A percentile compares a stretch with the other conserved stretches of the same genome.
These are phyloP conservation scores for Echiichthys vipera DNA, from an alignment of 2,797 vertebrate genomes.

Conservation along the genomic window DNA sequence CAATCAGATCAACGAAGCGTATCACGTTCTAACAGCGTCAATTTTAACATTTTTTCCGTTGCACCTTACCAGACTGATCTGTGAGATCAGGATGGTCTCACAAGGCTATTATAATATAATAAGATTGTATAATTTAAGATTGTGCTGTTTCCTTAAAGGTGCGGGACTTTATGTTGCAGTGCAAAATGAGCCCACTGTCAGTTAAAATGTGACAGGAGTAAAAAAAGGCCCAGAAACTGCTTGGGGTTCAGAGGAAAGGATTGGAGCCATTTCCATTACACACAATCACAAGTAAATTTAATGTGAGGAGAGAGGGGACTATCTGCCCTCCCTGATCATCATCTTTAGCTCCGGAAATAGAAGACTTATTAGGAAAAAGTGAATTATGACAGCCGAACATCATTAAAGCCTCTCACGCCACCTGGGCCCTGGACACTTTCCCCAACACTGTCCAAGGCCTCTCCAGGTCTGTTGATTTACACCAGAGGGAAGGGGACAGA, in stretches of 20 bases:
- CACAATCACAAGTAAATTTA: conserved; percentile 12
- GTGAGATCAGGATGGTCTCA: too few species aligned
- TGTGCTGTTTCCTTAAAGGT: too few species aligned
- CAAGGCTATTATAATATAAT: too few species aligned
- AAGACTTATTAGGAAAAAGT: conserved; percentile 26
- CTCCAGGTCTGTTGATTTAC: conserved; percentile 63
- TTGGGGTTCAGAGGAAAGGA: conserved; percentile 3
- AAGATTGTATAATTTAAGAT: too few species aligned
- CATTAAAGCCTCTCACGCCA: conserved; percentile 55
- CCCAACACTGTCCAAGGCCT: conserved; percentile 37
- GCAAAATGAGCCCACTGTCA: too few species aligned
- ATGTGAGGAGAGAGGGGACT: conserved; percentile 27
- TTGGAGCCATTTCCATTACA: conserved; percentile 7
- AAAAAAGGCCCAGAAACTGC: not conserved
- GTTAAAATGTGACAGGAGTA: conserved; percentile 16
- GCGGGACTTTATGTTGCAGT: too few species aligned
- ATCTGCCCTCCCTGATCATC: conserved; percentile 26
- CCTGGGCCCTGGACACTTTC: conserved; percentile 53
- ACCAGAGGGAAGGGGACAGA: conserved; percentile 64
- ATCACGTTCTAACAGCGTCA: too few species aligned
- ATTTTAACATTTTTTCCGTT: too few species aligned
- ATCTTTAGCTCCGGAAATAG: conserved; percentile 38
- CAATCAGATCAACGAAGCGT: too few species aligned
- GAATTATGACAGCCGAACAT: conserved; percentile 65
- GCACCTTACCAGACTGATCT: too few species aligned